phyloP scores from a whole-genome alignment of 2,888 invertebrate genomes.

The Steinernema scapterisci region DNA sequence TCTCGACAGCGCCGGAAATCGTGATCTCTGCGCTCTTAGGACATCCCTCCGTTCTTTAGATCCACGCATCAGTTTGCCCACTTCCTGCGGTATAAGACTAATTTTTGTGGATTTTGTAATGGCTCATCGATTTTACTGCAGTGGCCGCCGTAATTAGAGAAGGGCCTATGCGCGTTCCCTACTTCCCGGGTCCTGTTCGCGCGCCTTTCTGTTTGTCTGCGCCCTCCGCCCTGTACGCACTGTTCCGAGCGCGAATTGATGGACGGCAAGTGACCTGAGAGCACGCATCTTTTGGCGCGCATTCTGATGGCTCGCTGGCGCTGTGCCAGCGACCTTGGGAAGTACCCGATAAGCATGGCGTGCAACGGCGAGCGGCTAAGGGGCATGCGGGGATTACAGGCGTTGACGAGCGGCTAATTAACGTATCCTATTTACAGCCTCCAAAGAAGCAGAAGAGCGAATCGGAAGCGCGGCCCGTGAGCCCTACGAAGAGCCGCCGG shows the following conservation, averaged over 20 bases:
- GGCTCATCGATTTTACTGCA: background rate
- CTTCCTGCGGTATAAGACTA: too few relatives aligned
- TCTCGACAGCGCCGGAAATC: too few relatives aligned
- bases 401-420: background rate
- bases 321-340: conserved; percentile 2
- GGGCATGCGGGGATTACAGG: conserved; percentile 13
- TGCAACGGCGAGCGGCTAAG: background rate
- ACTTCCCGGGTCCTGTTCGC: background rate
- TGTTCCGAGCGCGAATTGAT: background rate
- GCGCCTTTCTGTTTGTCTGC: conserved; percentile 13
- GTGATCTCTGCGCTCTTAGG: too few relatives aligned
- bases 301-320: background rate
- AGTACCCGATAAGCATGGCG: conserved; percentile 13
- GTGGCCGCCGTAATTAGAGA: background rate
- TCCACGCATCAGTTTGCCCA: too few relatives aligned
- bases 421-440: conserved; percentile 4
- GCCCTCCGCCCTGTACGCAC: background rate
- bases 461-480: too few relatives aligned
- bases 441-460: conserved; percentile 18
- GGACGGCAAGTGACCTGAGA: conserved; percentile 17
- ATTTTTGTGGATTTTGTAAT: too few relatives aligned
- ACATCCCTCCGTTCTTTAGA: too few relatives aligned
- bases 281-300: conserved; percentile 10
- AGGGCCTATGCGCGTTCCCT: background rate
- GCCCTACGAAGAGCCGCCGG: too few relatives aligned